Base-by-base conservation (phyloP, 2,888 invertebrate species). In the Nephrocerus scutellatus region DNA sequence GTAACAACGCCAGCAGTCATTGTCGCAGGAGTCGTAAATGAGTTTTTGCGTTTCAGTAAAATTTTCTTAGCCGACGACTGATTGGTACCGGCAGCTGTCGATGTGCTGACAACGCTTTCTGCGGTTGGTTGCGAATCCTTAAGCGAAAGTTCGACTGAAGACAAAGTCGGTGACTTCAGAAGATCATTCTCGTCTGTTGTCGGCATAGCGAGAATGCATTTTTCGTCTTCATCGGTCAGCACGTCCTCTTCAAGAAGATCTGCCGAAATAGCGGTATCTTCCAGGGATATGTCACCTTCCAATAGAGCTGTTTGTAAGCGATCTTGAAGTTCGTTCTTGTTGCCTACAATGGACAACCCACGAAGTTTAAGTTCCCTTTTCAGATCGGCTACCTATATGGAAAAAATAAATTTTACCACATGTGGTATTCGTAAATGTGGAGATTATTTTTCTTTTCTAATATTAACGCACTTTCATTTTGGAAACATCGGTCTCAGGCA, bases 341-440 rank as follows among this genome's bases (percentile, higher is more conserved):
- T 87, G 5, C 91, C 91, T 32, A 77, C 70, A 7, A 77, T 73
- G 10, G 79, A 70, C 16, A 90, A 70, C 15, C 85, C 86, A 57
- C 87, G 77, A 45, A 78, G 70, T 66, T 89, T 90, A 37, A 91
- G 66, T 63, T 88, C 87, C 54, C 80, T 79, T 56, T 84, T 85
- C 52, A 91, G 71, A 64, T 91, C 90, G 10, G 86, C 81, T 22
- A 91, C 89, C 80, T 90, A 34, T 13, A 43, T 34, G 3, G 28
- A 12, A 33, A 39, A 4, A 19, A 5, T 6, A 4, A 8, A 15
- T 13, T 15, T 18, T n/a, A n/a, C 1, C 10, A 22, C 6, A 18
- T 16, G 18, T 18, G 7, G 3, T 2, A n/a, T 30, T 18, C 6
- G 16, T 2, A 18, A 21, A 24, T 24, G n/a, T 6, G 5, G 5